Evolutionary conservation across 2,797 vertebrate species (phyloP), one percentile per base, ranked within the genome.

Genomic region (Mus minutoides): DNA sequence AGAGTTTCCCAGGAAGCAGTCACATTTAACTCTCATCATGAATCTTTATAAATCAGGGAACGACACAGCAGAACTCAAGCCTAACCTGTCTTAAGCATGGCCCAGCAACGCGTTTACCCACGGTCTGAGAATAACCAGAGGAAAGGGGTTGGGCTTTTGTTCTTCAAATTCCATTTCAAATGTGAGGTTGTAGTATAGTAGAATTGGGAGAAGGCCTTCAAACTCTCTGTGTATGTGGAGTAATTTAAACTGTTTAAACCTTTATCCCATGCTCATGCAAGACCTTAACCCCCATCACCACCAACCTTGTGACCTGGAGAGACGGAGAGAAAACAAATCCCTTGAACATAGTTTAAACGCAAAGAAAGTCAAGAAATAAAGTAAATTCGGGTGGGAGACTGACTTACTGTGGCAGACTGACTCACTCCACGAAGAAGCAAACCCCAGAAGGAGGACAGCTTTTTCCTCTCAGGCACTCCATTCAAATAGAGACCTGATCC

Each of bases 401-500:
- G 80, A 89, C 88, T 96, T 92, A 69, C 89, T 2, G 78, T 16
- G 56, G 89, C 56, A 85, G 64, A 52, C 0, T 24, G 64, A 69
- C 80, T 94, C 16, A 62, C 84, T 94, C 43, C 88, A 3, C 12
- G 85, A 79, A 69, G 85, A 79, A 69, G 76, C 31, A 14, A 89
- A 89, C 77, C 60, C 60, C 10, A 46, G 58, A 71, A 97, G 94
- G 83, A 96, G 76, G 64, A 62, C n/a, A 0, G 29, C 11, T 86
- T 24, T 9, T n/a, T 7, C 79, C 78, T 88, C 67, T 85, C 69
- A 19, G 46, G 2, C n/a, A 49, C 40, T 58, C 58, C 60, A 96
- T 96, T 96, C 95, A 96, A 92, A 97, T 91, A 90, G 80, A 75
- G 85, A 56, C 76, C 87, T 80, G 93, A 34, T 34, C 54, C 76